Base-by-base conservation (phyloP, 2,113 vertebrate genomes). In the Aleadryas rufinucha region DNA sequence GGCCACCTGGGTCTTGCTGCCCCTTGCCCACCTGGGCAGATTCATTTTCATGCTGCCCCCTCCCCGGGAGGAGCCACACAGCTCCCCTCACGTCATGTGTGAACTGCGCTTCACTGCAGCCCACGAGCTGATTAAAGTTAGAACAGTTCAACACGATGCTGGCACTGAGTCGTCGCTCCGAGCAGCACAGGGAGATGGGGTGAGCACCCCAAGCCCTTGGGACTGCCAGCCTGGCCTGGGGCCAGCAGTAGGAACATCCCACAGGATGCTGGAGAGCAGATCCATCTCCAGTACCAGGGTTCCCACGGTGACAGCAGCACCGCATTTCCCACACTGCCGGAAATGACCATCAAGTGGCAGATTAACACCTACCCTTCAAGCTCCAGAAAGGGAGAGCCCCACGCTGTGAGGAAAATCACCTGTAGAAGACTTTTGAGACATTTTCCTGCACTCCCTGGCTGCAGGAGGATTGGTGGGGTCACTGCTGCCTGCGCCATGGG, bases 121-220 rank as follows among this genome's bases (percentile, higher is more conserved):
- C 94, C 89, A 94, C 87, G 1, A 27, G 71, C 82, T 7, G 71
- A 69, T 61, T 87, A 91, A 94, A 94, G 84, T 91, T 77, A 93
- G 93, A 71, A 44, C 30, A 28, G 70, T 24, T 70, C 8, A n/a
- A 47, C 13, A 4, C 4, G 78, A 45, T 17, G 69, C 75, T 27
- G 27, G 54, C 59, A 8, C 68, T 2, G 9, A 59, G 59, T 22
- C 1, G 2, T 16, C 4, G 1, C 37, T 53, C 7, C 0, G 6
- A 80, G 72, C 71, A 47, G 60, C 65, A 30, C 8, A 5, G 78
- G 42, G 57, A 90, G 57, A 42, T 52, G 68, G 20, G 63, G 11
- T 37, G 52, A 69, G 31, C 24, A 5, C 56, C 71, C 22, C 68
- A 49, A 44, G 5, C 26, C 11, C 61, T 21, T 7, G 53, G 78